phyloP scores from a whole-genome alignment of 2,113 vertebrate genomes.

The Choloepus hoffmanni region DNA sequence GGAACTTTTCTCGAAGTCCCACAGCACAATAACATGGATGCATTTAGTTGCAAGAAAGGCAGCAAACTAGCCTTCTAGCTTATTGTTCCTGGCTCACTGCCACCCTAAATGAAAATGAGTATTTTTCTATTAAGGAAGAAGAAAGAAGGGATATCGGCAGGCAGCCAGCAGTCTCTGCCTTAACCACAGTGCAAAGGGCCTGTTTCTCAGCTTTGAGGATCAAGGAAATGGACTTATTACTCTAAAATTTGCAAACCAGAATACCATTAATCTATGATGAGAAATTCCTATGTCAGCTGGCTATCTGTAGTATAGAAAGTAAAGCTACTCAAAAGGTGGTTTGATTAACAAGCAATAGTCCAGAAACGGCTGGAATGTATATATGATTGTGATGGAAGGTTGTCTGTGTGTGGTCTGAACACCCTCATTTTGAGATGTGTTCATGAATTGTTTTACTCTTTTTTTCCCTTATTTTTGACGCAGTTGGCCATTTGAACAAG shows the following conservation, averaged over 20 bases:
- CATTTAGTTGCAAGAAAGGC: background rate
- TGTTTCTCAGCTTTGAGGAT: background rate
- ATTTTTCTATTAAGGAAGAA: background rate
- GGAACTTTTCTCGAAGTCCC: background rate
- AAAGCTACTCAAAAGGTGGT: background rate
- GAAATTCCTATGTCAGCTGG: background rate
- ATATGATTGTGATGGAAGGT: background rate
- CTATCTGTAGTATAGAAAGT: background rate
- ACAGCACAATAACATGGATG: background rate
- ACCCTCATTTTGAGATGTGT: background rate
- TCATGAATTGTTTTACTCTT: background rate
- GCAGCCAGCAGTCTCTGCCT: background rate
- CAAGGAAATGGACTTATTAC: background rate
- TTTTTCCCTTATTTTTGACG: background rate
- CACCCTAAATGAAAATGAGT: background rate
- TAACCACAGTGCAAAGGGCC: background rate
- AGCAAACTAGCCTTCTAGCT: background rate
- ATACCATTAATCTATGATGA: constrained; percentile 18
- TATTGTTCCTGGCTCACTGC: background rate
- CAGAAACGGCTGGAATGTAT: background rate
- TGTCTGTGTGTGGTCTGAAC: background rate
- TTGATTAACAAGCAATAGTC: background rate
- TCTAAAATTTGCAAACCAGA: constrained; percentile 1
- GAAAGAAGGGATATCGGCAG: no score
- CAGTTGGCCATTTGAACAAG: background rate